phyloP scores from a whole-genome alignment of 2,888 invertebrate species.

The Calameuta pallipes region DNA sequence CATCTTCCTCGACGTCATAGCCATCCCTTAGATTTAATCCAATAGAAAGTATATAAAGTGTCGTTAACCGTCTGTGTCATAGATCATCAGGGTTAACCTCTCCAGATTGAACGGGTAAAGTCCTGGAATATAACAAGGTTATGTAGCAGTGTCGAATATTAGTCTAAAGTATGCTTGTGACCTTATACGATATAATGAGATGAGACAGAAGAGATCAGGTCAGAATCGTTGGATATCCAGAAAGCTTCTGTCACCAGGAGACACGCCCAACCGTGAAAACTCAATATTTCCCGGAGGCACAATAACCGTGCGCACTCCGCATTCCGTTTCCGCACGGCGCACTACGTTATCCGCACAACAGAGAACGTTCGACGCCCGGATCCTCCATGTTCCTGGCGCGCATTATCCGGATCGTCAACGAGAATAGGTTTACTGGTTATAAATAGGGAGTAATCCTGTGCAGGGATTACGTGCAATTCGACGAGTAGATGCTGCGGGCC shows the following conservation, averaged over 20 bases:
- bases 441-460: slow-evolving; percentile 4
- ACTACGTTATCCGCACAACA: background rate
- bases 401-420: slow-evolving; percentile 38
- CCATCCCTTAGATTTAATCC: background rate
- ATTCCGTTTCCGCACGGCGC: background rate
- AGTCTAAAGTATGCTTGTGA: background rate
- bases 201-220: background rate
- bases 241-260: background rate
- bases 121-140: background rate
- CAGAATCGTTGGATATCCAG: background rate
- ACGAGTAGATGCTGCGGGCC: background rate
- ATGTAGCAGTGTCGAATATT: background rate
- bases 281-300: slow-evolving; percentile 2
- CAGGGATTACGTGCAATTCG: slow-evolving; percentile 1
- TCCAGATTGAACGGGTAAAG: background rate
- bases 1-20: background rate
- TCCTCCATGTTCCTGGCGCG: background rate
- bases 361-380: background rate
- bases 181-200: background rate
- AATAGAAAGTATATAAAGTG: background rate
- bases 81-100: background rate
- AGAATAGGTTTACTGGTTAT: slow-evolving; percentile 34
- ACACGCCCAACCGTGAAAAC: slow-evolving; percentile 9
- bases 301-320: background rate
- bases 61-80: background rate